phyloP scores from a whole-genome alignment of 2,113 vertebrate genomes.

The Centrocercus urophasianus region DNA sequence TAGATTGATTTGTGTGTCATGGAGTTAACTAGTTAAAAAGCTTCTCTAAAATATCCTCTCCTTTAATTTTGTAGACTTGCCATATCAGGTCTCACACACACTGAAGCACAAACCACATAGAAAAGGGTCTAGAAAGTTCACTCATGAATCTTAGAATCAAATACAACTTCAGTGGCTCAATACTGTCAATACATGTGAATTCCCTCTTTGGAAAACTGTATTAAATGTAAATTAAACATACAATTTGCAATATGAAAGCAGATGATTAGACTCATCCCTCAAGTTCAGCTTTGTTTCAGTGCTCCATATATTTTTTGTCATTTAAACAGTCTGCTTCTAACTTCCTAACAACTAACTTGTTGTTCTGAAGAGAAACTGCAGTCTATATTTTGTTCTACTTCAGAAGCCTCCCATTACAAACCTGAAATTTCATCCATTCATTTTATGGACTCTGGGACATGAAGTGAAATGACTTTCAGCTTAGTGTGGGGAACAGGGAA shows the following conservation, averaged over 20 bases:
- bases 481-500: background rate
- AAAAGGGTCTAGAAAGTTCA: background rate
- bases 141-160: background rate
- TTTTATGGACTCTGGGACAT: background rate
- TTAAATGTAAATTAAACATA: background rate
- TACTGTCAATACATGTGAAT: background rate
- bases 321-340: background rate
- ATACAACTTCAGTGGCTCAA: background rate
- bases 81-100: background rate
- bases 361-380: background rate
- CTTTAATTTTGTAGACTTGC: background rate
- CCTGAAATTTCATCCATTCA: background rate
- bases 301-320: background rate
- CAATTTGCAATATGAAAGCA: background rate
- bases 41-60: background rate
- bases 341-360: background rate
- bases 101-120: background rate
- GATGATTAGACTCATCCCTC: background rate
- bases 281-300: background rate
- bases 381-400: background rate
- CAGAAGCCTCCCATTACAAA: background rate
- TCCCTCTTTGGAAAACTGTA: background rate
- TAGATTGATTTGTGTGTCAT: no score
- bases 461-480: background rate
- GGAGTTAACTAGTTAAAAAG: background rate